phyloP scores from a whole-genome alignment of 2,888 invertebrate genomes.

The Drosophila sordidula region DNA sequence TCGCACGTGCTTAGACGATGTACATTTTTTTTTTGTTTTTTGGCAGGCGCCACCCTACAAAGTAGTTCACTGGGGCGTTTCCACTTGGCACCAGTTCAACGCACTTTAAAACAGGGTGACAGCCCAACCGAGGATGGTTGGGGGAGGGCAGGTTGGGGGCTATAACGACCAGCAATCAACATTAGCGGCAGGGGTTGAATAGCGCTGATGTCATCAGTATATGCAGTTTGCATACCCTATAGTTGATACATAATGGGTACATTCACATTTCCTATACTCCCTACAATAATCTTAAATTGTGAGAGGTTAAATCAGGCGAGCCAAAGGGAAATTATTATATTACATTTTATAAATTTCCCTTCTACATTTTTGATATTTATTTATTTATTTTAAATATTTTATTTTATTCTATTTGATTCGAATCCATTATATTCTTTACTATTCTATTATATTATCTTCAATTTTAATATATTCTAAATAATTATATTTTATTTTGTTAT shows the following conservation, averaged over 20 bases:
- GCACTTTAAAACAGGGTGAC: constrained; percentile 58
- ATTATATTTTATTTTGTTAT: no score
- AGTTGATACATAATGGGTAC: background rate
- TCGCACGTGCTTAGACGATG: constrained; percentile 65
- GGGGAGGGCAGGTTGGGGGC: background rate
- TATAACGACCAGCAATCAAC: background rate
- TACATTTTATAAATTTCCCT: background rate
- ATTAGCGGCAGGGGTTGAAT: constrained; percentile 25
- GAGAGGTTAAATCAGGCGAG: no score
- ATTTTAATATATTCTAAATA: no score
- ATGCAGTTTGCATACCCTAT: constrained; percentile 41
- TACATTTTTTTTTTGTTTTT: constrained; percentile 24
- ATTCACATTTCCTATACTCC: no score
- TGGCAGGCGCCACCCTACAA: constrained; percentile 62
- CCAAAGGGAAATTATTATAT: no score
- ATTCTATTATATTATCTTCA: no score
- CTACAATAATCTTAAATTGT: no score
- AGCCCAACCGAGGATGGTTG: no score
- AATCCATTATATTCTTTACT: no score
- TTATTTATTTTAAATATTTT: background rate
- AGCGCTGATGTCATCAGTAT: constrained; percentile 66
- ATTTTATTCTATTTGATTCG: background rate
- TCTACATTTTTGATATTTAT: background rate
- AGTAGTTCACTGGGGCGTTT: constrained; percentile 75
- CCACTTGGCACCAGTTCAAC: constrained; percentile 77